These are phyloP conservation scores for Oasisia sp. DNA, from an alignment of 2,888 invertebrate genomes.

Conservation along the genomic window DNA sequence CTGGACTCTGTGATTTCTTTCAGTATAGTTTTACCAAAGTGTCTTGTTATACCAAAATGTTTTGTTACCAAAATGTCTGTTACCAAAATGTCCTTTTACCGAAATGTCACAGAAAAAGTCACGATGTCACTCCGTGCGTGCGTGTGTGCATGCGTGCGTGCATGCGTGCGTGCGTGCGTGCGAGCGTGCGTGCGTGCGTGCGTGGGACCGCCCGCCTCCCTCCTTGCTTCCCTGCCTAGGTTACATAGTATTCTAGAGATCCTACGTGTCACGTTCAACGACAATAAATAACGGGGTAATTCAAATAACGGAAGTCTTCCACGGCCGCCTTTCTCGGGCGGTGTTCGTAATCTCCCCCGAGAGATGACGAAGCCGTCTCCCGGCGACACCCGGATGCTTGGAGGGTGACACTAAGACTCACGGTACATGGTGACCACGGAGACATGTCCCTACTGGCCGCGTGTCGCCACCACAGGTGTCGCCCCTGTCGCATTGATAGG, in stretches of 20 bases:
- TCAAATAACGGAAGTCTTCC: not conserved
- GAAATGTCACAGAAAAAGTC: too few relatives aligned
- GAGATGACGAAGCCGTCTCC: not conserved
- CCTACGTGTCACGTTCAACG: too few relatives aligned
- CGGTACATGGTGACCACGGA: not conserved
- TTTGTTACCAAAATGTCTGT: too few relatives aligned
- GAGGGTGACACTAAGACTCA: not conserved
- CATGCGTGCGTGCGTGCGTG: not conserved
- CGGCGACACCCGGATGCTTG: not conserved
- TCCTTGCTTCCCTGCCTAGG: too few relatives aligned
- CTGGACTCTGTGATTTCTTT: too few relatives aligned
- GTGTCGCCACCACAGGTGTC: conserved; percentile 5
- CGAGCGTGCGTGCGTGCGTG: not conserved
- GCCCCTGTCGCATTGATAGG: not conserved
- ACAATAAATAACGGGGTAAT: too few relatives aligned
- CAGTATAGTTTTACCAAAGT: too few relatives aligned
- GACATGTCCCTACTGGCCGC: not conserved
- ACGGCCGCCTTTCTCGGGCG: not conserved
- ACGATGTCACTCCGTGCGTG: not conserved
- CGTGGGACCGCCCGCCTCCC: not conserved
- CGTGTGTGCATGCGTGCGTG: not conserved
- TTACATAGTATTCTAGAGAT: too few relatives aligned
- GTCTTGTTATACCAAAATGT: too few relatives aligned
- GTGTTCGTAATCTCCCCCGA: not conserved
- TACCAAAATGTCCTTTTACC: too few relatives aligned